A percentile compares a stretch with the other conserved stretches of the same genome.
Evolutionary conservation across 2,113 vertebrate genomes (phyloP).

Genomic region (Lepus americanus): DNA sequence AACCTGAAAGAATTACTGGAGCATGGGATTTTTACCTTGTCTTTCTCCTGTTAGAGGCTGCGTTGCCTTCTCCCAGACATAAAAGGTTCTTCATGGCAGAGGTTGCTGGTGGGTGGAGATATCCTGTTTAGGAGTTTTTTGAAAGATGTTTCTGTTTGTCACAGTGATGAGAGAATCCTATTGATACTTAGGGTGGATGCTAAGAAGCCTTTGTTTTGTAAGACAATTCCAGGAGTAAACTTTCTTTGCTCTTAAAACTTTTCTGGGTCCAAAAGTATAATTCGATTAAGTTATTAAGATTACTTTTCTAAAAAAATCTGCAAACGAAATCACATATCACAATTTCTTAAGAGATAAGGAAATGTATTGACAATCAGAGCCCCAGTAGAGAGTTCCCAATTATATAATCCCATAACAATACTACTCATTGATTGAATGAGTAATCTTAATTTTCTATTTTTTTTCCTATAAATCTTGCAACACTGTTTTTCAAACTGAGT

Average conservation of each 20-base stretch:
- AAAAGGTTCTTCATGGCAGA: not conserved
- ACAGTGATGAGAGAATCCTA: rapidly evolving
- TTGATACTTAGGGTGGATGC: not conserved
- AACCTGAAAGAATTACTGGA: not conserved
- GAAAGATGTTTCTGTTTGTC: not conserved
- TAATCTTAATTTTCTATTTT: not conserved
- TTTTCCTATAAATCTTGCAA: not conserved
- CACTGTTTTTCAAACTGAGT: not conserved
- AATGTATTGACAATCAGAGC: not conserved
- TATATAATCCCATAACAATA: not conserved
- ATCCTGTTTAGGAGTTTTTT: too few species aligned
- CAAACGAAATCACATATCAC: not conserved
- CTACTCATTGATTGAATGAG: not conserved
- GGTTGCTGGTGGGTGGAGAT: rapidly evolving
- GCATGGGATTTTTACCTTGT: rapidly evolving
- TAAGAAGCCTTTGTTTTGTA: not conserved
- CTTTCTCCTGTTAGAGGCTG: not conserved
- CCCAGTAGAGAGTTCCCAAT: not conserved
- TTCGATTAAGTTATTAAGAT: not conserved
- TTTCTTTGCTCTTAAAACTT: too few species aligned
- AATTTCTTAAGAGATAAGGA: not conserved
- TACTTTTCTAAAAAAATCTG: not conserved
- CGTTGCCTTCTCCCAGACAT: rapidly evolving
- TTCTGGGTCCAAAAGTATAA: not conserved
- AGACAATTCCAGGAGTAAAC: too few species aligned